Evolutionary conservation across 2,797 vertebrate species (phyloP).

Genomic region (Clangula hyemalis): DNA sequence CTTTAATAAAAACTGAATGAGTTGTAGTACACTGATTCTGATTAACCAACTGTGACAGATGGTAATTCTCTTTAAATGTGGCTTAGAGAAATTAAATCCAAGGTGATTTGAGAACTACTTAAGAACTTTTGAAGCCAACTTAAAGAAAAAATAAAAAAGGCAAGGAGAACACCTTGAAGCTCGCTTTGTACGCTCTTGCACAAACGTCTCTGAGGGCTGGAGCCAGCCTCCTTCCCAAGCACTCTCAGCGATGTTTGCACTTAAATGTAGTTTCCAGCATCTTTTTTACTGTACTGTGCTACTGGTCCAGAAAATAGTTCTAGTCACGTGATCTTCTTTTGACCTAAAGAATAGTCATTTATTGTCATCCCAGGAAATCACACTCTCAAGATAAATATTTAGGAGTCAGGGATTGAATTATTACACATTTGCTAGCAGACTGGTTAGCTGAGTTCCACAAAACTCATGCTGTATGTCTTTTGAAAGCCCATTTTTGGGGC

Average conservation of each 20-base stretch:
- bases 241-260: not conserved
- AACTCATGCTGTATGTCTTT: not conserved
- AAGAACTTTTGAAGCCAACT: not conserved
- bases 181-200: not conserved
- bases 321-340: not conserved
- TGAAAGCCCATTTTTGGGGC: not conserved
- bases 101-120: constrained; percentile 44
- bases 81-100: constrained; percentile 48
- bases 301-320: not conserved
- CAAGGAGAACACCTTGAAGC: not conserved
- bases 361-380: not conserved
- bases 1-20: constrained; percentile 35
- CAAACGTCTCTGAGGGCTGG: fast-evolving
- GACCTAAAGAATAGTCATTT: not conserved
- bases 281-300: not conserved
- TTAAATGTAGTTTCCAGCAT: not conserved
- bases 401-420: not conserved
- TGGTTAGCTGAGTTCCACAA: not conserved
- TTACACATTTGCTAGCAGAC: fast-evolving
- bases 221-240: fast-evolving
- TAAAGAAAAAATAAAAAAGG: not conserved
- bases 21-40: not conserved
- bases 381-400: not conserved
- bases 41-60: constrained; percentile 43
- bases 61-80: constrained; percentile 27